Conservation (phyloP, 2,797 vertebrate species). For the Enteromius afrohamiltoni region DNA sequence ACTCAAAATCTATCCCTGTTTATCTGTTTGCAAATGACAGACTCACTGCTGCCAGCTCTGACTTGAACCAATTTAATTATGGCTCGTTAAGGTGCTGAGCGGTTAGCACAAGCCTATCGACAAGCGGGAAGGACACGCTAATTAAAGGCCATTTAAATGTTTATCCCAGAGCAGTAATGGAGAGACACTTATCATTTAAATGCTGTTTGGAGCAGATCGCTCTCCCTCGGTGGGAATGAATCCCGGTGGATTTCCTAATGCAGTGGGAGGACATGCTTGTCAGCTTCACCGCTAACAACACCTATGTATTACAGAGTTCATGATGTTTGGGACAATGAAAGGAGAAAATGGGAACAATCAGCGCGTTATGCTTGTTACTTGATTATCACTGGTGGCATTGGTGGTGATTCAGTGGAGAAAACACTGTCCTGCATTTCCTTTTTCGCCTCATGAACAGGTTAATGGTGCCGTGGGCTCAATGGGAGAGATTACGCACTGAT, state of each 20-base stretch:
- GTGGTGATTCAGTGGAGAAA: slow-evolving; percentile 61
- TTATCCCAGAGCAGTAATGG: slow-evolving; percentile 76
- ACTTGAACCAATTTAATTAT: slow-evolving; percentile 83
- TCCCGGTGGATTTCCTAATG: slow-evolving; percentile 79
- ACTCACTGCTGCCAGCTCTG: slow-evolving; percentile 70
- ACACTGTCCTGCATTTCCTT: not conserved
- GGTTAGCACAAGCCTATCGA: slow-evolving; percentile 81
- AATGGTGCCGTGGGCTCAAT: not conserved
- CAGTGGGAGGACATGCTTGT: slow-evolving; percentile 72
- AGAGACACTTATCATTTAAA: slow-evolving; percentile 81
- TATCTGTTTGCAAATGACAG: slow-evolving; percentile 72
- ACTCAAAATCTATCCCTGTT: slow-evolving; percentile 69
- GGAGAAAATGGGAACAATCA: slow-evolving; percentile 66
- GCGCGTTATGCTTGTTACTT: slow-evolving; percentile 72
- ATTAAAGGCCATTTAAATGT: slow-evolving; percentile 86
- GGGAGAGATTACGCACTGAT: not conserved
- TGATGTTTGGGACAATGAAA: slow-evolving; percentile 65
- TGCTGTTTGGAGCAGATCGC: slow-evolving; percentile 77
- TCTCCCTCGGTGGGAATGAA: slow-evolving; percentile 78
- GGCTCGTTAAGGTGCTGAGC: slow-evolving; percentile 81
- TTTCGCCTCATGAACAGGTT: not conserved
- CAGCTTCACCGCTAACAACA: slow-evolving; percentile 67
- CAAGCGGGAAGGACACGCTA: slow-evolving; percentile 79
- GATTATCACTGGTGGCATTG: slow-evolving; percentile 70
- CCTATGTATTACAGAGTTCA: slow-evolving; percentile 77